Base-by-base conservation (phyloP, 1,140 invertebrate genomes). In the Hylyphantes graminicola region DNA sequence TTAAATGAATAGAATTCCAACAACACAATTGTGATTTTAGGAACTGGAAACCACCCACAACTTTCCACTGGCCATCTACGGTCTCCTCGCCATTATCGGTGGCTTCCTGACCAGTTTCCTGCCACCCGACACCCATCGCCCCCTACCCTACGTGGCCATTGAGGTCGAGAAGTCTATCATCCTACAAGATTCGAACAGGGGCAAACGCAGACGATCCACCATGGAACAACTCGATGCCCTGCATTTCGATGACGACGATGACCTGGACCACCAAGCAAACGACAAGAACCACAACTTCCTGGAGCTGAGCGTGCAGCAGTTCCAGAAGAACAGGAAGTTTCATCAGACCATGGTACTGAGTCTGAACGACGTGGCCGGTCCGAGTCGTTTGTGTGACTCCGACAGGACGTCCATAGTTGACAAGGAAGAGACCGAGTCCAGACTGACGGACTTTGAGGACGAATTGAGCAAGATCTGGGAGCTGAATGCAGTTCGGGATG, bases 101-200 rank as follows among this genome's bases (percentile, higher is more conserved):
- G 86, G 86, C 15, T 59, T 55, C 6, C 68, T 87, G 48, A 78
- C 87, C 9, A 72, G 85, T 48, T 81, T 87, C 9, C 76, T 87
- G 17, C 85, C 87, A 0, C 48, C 74, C 50, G 70, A 80, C 59
- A 73, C 21, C 21, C 77, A 85, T 10, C 68, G 82, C 55, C 86
- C 87, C 6, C 78, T 87, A 15, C 87, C 87, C 2, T 87, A 87
- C 51, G 86, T 85, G 17, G 61, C 83, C 0, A 12, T 77, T 2
- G 86, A 87, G 64, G 78, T 81, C 7, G 86, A 87, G 63, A 81
- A 85, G 61, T 57, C 70, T 3, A 8, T 85, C 4, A 80, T 74
- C 19, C 63, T 76, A 0, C 67, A 81, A 17, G 65, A 54, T 17
- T 72, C 54, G 7, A 53, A 11, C 7, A 61, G 61, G 4, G 17